Evolutionary conservation across 2,888 invertebrate genomes (phyloP), one percentile per base, ranked within the genome.

Genomic region (Apantesis nais): DNA sequence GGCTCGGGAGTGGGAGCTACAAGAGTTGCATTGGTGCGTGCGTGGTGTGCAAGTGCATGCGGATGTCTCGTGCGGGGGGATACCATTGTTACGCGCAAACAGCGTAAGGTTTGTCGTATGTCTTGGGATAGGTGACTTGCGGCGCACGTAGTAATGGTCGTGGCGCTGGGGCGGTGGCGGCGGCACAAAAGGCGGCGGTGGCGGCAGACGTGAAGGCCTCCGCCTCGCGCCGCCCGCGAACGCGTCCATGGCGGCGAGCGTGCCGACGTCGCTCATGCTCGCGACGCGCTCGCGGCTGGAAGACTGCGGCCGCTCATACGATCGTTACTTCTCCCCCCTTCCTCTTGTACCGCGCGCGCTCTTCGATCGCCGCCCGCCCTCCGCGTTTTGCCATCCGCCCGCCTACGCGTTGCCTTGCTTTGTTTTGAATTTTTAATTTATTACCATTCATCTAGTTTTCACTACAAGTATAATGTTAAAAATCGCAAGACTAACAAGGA

Each of bases 341-440:
- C 85, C 89, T 88, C 89, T 75, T 84, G 84, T 86, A 79, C 93
- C 92, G 92, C 93, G 93, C 94, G 91, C 93, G 90, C 92, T 89
- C 91, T 92, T 92, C 93, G 93, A 92, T 92, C 92, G 91, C 90
- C 92, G 92, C 92, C 92, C 93, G 92, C 93, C 93, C 92, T 90
- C 93, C 90, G 90, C 89, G 86, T 85, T 86, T 80, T 84, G 83
- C 90, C 87, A 84, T 83, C 88, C 89, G 89, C 88, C 92, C 93
- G 92, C 93, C 94, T 92, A 92, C 92, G 86, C 88, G 86, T 85
- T 85, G 85, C 83, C 85, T 86, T 85, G 89, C 92, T 93, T 93
- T 93, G 93, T 94, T 94, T 93, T 94, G 90, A 93, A 93, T 94
- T 92, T 93, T 94, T 94, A 93, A 94, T 94, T 90, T 93, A 91